Evolutionary conservation across 2,888 invertebrate genomes (phyloP).

Genomic region (Leptinotarsa rubiginosa): DNA sequence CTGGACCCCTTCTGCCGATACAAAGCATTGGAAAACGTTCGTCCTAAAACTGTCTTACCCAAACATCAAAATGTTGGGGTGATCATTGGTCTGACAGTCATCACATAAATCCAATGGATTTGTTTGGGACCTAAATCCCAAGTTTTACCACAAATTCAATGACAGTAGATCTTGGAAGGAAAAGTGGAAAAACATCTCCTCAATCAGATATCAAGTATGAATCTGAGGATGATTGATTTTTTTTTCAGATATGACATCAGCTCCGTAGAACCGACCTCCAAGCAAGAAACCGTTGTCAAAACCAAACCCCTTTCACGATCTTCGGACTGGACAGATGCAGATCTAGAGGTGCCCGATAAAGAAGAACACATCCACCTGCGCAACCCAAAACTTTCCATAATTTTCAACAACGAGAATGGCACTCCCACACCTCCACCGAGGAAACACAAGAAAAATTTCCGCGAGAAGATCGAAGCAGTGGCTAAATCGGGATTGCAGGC

Average conservation of each 20-base stretch:
- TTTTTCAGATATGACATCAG: conserved; percentile 53
- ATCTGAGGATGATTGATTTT: neutral
- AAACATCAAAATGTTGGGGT: too few species aligned
- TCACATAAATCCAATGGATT: too few species aligned
- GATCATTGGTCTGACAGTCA: too few species aligned
- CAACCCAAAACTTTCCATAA: conserved; percentile 60
- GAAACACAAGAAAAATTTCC: conserved; percentile 59
- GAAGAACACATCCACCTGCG: conserved; percentile 60
- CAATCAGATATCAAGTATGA: too few species aligned
- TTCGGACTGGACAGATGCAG: conserved; percentile 69
- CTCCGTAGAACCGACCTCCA: conserved; percentile 32
- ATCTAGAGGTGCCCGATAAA: conserved; percentile 68
- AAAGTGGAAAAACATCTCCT: too few species aligned
- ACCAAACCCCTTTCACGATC: conserved; percentile 58
- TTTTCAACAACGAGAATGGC: conserved; percentile 61
- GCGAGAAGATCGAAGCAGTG: conserved; percentile 62
- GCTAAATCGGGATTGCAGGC: conserved; percentile 61
- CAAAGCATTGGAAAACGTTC: too few species aligned
- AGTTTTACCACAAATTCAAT: too few species aligned
- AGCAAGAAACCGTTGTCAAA: conserved; percentile 39
- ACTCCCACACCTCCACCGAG: conserved; percentile 65
- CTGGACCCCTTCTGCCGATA: too few species aligned
- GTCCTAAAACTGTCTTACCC: too few species aligned
- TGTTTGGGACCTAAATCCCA: too few species aligned
- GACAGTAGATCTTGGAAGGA: too few species aligned